Evolutionary conservation across 2,888 invertebrate species (phyloP).

Genomic region (Drosophila recens): DNA sequence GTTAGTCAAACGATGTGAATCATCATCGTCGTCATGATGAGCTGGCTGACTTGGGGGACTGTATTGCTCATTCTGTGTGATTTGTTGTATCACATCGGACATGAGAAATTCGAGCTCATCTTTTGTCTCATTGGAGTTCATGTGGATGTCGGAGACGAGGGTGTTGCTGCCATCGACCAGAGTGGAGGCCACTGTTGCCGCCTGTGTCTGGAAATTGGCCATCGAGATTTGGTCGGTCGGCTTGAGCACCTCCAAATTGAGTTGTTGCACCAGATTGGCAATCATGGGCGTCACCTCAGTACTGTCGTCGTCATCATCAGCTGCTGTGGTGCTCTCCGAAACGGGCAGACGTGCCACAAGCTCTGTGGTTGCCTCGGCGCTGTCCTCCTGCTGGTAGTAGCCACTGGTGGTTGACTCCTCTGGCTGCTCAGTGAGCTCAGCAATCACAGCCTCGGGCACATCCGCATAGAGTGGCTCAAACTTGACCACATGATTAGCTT

Average conservation of each 20-base stretch:
- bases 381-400: slow-evolving; percentile 21
- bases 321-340: slow-evolving; percentile 49
- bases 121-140: slow-evolving; percentile 80
- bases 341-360: slow-evolving; percentile 61
- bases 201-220: slow-evolving; percentile 84
- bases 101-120: slow-evolving; percentile 83
- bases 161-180: slow-evolving; percentile 81
- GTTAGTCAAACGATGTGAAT: slow-evolving; percentile 79
- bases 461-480: slow-evolving; percentile 78
- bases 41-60: slow-evolving; percentile 16
- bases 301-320: slow-evolving; percentile 41
- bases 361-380: slow-evolving; percentile 36
- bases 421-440: slow-evolving; percentile 62
- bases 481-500: slow-evolving; percentile 66
- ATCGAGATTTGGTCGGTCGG: slow-evolving; percentile 81
- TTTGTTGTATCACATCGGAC: slow-evolving; percentile 84
- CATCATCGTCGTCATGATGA: slow-evolving; percentile 25
- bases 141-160: slow-evolving; percentile 55
- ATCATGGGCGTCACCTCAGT: slow-evolving; percentile 70
- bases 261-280: slow-evolving; percentile 73
- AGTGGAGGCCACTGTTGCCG: slow-evolving; percentile 84
- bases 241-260: slow-evolving; percentile 72
- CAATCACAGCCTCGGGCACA: slow-evolving; percentile 72
- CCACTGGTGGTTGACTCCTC: slow-evolving; percentile 18
- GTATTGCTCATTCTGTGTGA: slow-evolving; percentile 64